A percentile compares a stretch with the other conserved stretches of the same genome.
Conservation (phyloP, 2,797 vertebrate genomes). For the Pteronotus mesoamericanus region DNA sequence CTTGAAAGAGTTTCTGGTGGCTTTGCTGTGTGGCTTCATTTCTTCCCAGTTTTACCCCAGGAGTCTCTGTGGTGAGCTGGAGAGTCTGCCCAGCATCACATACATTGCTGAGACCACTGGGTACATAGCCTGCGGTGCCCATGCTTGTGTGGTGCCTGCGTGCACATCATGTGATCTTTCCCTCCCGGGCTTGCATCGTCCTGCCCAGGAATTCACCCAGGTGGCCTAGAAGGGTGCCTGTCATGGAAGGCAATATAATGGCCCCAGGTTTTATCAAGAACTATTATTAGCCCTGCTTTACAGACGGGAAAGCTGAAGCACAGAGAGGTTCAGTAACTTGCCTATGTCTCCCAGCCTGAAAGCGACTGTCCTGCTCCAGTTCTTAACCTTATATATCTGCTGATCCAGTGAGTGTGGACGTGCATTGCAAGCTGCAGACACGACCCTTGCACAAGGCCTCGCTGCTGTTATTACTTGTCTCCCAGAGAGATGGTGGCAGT, state of each 20-base stretch:
- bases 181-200: neutral
- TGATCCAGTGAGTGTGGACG: neutral
- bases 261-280: neutral
- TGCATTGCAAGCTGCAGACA: neutral
- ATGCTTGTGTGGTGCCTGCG: neutral
- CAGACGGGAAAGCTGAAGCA: neutral
- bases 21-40: neutral
- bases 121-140: neutral
- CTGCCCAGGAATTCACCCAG: neutral
- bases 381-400: neutral
- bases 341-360: neutral
- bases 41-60: neutral
- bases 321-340: neutral
- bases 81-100: neutral
- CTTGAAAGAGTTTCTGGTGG: neutral
- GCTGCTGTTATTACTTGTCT: accelerated
- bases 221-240: neutral
- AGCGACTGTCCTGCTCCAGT: neutral
- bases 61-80: neutral
- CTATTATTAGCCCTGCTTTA: neutral
- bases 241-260: neutral
- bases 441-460: neutral
- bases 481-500: neutral
- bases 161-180: accelerated
- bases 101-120: constrained; percentile 26